Conservation (phyloP, 1,140 invertebrate genomes). For the Drosophila subpulchrella region DNA sequence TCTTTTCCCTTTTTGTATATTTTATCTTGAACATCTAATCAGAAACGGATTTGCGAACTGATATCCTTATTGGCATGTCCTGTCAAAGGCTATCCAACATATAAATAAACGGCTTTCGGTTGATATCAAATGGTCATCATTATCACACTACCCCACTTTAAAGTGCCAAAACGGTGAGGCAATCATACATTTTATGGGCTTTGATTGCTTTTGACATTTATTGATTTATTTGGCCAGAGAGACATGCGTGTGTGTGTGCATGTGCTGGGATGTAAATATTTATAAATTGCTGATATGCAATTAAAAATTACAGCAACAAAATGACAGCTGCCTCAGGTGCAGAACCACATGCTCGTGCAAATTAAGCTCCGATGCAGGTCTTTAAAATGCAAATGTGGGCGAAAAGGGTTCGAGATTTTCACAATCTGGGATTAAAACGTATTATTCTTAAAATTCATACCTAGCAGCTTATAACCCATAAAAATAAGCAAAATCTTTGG, state of each 20-base stretch:
- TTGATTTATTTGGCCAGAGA: slow-evolving; percentile 61
- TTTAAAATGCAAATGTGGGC: slow-evolving; percentile 34
- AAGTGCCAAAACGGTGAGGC: slow-evolving; percentile 3
- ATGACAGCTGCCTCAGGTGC: slow-evolving; percentile 58
- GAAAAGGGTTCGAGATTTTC: not conserved
- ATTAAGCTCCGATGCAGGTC: slow-evolving; percentile 28
- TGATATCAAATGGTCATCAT: slow-evolving; percentile 30
- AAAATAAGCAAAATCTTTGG: not conserved
- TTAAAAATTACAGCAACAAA: slow-evolving; percentile 69
- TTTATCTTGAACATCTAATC: too few species aligned
- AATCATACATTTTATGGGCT: slow-evolving; percentile 59
- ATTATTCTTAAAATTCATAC: not conserved
- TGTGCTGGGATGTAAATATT: slow-evolving; percentile 57
- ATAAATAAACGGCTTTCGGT: slow-evolving; percentile 30
- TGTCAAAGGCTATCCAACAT: slow-evolving; percentile 17
- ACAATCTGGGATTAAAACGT: slow-evolving; percentile 25
- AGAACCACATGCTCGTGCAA: slow-evolving; percentile 15
- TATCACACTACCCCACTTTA: slow-evolving; percentile 33
- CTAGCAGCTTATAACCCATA: not conserved
- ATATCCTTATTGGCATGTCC: slow-evolving; percentile 1
- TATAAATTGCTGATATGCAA: slow-evolving; percentile 69
- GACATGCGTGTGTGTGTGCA: slow-evolving; percentile 2
- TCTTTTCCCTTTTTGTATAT: too few species aligned
- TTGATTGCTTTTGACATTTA: slow-evolving; percentile 77
- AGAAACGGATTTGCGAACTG: not conserved